Conservation (phyloP, 2,113 vertebrate species). For the Lagenorhynchus albirostris region DNA sequence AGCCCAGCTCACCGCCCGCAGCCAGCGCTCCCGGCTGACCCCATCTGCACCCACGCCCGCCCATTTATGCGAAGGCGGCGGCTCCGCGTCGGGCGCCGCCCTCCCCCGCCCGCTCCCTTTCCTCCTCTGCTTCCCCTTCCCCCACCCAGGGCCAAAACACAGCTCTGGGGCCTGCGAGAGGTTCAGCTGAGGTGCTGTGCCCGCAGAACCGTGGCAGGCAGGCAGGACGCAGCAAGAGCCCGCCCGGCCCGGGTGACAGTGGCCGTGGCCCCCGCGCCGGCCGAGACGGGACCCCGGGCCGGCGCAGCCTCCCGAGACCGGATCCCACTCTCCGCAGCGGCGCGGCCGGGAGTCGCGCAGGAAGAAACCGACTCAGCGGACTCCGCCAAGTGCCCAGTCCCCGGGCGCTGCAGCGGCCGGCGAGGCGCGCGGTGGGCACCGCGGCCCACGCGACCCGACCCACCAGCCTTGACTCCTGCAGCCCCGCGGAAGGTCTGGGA, state of each 20-base stretch:
- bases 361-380: background rate
- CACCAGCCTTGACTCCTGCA: background rate
- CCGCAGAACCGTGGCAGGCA: rapidly evolving
- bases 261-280: background rate
- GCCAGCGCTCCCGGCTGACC: background rate
- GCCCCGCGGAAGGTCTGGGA: background rate
- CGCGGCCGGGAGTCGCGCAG: background rate
- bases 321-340: background rate
- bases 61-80: background rate
- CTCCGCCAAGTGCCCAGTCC: background rate
- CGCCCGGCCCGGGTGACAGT: background rate
- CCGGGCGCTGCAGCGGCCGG: background rate
- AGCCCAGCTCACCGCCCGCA: rapidly evolving
- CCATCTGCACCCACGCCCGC: background rate
- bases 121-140: background rate
- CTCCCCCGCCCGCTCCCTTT: background rate
- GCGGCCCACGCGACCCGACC: background rate
- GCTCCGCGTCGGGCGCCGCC: background rate
- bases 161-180: background rate
- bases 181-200: background rate
- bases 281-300: background rate
- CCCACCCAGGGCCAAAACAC: background rate
- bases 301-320: background rate
- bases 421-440: background rate
- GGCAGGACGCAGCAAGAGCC: background rate